Evolutionary conservation across 2,113 vertebrate species (phyloP), one percentile per base, ranked within the genome.

Genomic region (Elaphurus davidianus): DNA sequence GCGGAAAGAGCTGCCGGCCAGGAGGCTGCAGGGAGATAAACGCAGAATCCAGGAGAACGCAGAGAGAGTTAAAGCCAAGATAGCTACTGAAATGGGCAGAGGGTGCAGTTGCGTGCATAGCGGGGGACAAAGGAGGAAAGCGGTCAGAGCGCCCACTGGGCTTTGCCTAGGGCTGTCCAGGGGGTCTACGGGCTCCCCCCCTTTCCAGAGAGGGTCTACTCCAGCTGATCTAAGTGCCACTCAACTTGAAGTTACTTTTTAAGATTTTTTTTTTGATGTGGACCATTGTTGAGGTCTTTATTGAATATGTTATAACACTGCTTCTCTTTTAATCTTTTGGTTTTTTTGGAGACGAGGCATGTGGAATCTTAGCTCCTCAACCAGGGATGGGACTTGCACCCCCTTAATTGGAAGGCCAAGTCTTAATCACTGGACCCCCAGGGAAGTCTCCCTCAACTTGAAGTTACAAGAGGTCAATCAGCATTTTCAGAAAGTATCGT

Each of bases 31-130:
- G 0, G 33, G 15, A 64, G 43, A 33, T 3, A 2, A 17, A 15
- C 33, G 33, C 33, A 59, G 28, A 28, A 27, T 8, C 74, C 71
- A n/a, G 1, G 1, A 25, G 40, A 30, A 19, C 19, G 28, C 1
- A 4, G 3, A 1, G 13, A 36, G 45, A 13, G 14, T 52, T 23
- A 7, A 27, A 28, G 40, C 57, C 10, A 16, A 19, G 74, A 14
- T 9, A 28, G 78, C 43, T 21, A 16, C 19, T 21, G 14, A 1
- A 3, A 10, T 0, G 5, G 40, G 55, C 17, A 25, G 45, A 28
- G 64, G 50, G 50, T 28, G 12, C 0, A 57, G 17, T 2, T 10
- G 36, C 19, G 0, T 2, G 1, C 7, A 6, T 0, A 1, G 21
- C 1, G 0, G 12, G 6, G 50, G 50, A 16, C 12, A 19, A 1